Percentiles rank a stretch among this genome's conserved stretches.
Conservation (phyloP, 92 coral and sea anemone genomes). For the Palythoa grandis region DNA sequence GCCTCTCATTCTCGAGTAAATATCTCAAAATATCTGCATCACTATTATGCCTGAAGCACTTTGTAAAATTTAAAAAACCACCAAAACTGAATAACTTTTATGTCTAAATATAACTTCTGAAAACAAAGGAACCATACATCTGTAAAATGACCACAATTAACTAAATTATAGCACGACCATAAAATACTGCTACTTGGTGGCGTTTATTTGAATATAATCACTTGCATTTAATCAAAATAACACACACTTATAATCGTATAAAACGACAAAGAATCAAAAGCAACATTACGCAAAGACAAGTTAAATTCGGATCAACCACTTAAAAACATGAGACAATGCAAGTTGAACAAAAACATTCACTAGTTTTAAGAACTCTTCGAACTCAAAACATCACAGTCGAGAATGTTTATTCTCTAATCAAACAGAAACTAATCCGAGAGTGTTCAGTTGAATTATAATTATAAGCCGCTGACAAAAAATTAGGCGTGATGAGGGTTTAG, state of each 20-base stretch:
- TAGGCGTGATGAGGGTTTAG: no score
- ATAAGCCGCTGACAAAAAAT: no score
- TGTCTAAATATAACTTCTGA: not conserved
- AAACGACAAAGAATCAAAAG: not conserved
- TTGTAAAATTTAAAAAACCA: not conserved
- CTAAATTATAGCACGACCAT: not conserved
- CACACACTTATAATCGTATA: not conserved
- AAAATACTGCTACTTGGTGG: not conserved
- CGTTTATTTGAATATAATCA: not conserved
- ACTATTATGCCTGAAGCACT: not conserved
- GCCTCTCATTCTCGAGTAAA: no score
- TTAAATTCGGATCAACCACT: not conserved
- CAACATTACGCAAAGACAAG: not conserved
- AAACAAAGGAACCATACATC: conserved; percentile 15
- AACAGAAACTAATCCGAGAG: no score
- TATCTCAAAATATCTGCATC: not conserved
- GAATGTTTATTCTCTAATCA: no score
- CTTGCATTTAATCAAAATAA: not conserved
- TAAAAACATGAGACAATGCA: not conserved
- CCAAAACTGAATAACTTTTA: conserved; percentile 8
- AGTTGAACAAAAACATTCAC: not conserved
- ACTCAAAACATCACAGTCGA: not conserved
- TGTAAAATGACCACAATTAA: conserved; percentile 1
- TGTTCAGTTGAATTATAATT: no score
- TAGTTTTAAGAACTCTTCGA: not conserved